These are phyloP conservation scores for Dromiciops gliroides DNA, from an alignment of 2,113 vertebrate genomes.

Conservation along the genomic window DNA sequence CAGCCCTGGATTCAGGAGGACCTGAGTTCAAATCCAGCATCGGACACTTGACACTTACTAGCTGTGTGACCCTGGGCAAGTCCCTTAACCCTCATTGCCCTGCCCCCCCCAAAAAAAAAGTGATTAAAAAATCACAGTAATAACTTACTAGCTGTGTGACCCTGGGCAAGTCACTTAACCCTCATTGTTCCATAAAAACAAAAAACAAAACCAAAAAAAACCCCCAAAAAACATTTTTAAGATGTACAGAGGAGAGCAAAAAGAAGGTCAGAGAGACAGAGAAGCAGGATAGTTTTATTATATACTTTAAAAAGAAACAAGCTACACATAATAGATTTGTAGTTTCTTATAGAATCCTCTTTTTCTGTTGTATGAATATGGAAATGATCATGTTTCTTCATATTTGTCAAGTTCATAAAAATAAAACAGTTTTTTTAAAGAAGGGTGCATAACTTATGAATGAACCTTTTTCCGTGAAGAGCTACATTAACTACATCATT, in stretches of 20 bases:
- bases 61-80: no score
- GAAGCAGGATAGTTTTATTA: background rate
- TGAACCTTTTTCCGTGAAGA: background rate
- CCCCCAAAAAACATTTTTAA: background rate
- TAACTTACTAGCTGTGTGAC: no score
- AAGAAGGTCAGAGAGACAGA: background rate
- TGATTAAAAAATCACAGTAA: no score
- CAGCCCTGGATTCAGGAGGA: no score
- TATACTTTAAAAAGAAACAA: background rate
- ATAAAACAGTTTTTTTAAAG: background rate
- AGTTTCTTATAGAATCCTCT: background rate
- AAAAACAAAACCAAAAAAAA: no score
- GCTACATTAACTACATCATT: slow-evolving; percentile 10
- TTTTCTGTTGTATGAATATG: background rate
- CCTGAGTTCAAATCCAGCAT: no score
- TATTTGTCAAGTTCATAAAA: background rate
- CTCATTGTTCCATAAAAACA: no score
- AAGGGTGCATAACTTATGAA: background rate
- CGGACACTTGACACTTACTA: no score
- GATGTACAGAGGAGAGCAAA: background rate
- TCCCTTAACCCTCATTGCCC: no score
- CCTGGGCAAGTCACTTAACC: no score
- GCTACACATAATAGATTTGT: background rate
- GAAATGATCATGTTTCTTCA: background rate
- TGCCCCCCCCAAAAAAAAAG: no score